Base-by-base conservation (phyloP, 2,888 invertebrate species). In the Aphidius colemani region DNA sequence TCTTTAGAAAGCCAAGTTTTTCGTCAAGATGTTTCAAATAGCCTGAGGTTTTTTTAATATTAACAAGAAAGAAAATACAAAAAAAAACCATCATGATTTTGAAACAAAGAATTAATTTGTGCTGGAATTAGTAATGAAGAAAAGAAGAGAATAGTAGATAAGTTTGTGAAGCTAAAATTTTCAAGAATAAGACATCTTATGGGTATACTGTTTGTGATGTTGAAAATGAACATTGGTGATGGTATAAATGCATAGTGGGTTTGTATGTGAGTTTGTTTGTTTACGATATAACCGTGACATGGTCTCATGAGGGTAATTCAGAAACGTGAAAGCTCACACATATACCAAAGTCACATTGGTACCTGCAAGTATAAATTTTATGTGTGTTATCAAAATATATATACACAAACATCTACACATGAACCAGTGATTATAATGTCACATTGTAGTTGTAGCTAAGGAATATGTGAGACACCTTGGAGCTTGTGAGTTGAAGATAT, bases 391-490 rank as follows among this genome's bases (percentile, higher is more conserved):
- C 7, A 1, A 7, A n/a, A 13, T 13, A 11, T 2, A 49, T 49
- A 49, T 13, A 8, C 45, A 41, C 40, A 53, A 11, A 41, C 53
- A 53, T 53, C 41, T 41, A 53, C 53, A 43, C 11, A 13, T 53
- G 53, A 41, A 53, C 53, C 3, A 40, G 67, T 72, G 75, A 75
- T 76, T 76, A 75, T 72, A 75, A 75, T 73, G 71, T 76, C 74
- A 74, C 74, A 75, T 75, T 72, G 72, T 67, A 70, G 74, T 72
- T 73, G 64, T 73, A 74, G 75, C 70, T 75, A 70, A 73, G 46
- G 30, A 43, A 60, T 58, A 18, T 11, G 57, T 46, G 7, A 8
- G 30, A 51, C 30, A 30, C 30, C 30, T 30, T 30, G 30, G 30
- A 30, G 30, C 30, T 30, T 30, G 30, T 30, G 30, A 30, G 30